A percentile compares a stretch with the other conserved stretches of the same genome.
These are phyloP conservation scores for Heterotilapia buettikoferi DNA, from an alignment of 2,113 vertebrate species.

Conservation along the genomic window DNA sequence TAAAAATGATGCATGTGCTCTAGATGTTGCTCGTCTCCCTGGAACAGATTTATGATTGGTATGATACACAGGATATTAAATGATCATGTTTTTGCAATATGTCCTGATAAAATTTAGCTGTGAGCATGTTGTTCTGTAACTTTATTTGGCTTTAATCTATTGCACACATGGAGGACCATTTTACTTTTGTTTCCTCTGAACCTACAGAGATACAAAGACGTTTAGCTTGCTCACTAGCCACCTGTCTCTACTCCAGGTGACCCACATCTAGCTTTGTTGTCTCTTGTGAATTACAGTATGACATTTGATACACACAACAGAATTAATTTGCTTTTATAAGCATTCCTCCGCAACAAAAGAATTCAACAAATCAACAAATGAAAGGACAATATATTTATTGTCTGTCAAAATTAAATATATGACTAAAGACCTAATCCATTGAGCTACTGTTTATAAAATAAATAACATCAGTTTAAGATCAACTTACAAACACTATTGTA, in stretches of 20 bases:
- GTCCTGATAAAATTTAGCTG: neutral
- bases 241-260: slow-evolving; percentile 6
- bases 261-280: slow-evolving; percentile 39
- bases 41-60: slow-evolving; percentile 41
- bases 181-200: neutral
- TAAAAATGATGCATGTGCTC: slow-evolving; percentile 45
- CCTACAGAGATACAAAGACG: slow-evolving; percentile 2
- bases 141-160: neutral
- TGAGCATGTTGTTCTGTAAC: neutral
- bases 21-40: slow-evolving; percentile 16
- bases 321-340: slow-evolving; percentile 38
- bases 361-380: neutral
- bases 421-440: neutral
- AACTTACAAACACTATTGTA: neutral
- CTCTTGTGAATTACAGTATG: neutral
- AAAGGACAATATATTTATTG: neutral
- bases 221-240: slow-evolving; percentile 41
- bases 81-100: neutral
- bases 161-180: neutral
- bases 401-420: neutral
- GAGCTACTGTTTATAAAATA: neutral
- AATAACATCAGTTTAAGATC: neutral
- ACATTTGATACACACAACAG: slow-evolving; percentile 22
- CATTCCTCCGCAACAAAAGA: neutral
- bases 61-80: neutral